Evolutionary conservation across 1,140 invertebrate species (phyloP).

Genomic region (Ceratina japonica): DNA sequence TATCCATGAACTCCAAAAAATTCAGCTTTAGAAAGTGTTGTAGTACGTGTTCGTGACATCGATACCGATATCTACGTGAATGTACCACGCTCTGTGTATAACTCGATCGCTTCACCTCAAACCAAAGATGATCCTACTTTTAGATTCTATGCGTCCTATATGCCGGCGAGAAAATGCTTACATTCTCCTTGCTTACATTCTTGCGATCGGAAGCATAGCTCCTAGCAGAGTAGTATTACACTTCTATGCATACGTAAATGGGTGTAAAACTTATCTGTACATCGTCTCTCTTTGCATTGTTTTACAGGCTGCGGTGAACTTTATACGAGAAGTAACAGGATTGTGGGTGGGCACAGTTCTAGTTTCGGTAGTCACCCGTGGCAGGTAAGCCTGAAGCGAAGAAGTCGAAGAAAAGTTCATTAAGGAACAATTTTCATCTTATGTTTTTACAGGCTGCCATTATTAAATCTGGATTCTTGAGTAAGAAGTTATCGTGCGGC

Average conservation of each 20-base stretch:
- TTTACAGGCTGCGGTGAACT: conserved; percentile 90
- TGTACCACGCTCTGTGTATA: neutral
- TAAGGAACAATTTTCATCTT: neutral
- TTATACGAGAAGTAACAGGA: conserved; percentile 91
- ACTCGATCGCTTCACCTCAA: neutral
- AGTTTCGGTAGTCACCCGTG: conserved; percentile 96
- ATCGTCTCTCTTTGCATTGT: conserved; percentile 65
- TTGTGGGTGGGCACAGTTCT: conserved; percentile 94
- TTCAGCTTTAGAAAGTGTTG: neutral
- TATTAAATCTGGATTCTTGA: conserved; percentile 94
- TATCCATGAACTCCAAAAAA: neutral
- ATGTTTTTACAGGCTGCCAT: conserved; percentile 85
- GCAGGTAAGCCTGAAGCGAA: conserved; percentile 82
- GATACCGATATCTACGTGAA: neutral
- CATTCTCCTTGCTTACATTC: too few species aligned
- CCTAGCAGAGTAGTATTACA: too few species aligned
- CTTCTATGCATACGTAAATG: neutral
- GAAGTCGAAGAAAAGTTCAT: neutral
- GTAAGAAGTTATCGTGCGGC: conserved; percentile 94
- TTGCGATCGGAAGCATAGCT: too few species aligned
- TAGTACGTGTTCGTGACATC: neutral
- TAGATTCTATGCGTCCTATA: neutral
- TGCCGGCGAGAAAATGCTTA: neutral
- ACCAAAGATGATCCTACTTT: neutral
- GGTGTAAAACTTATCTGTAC: neutral